Percentiles rank a stretch among this genome's conserved stretches.
These are phyloP conservation scores for Syngnathus typhle DNA, from an alignment of 2,113 vertebrate species.

Conservation along the genomic window DNA sequence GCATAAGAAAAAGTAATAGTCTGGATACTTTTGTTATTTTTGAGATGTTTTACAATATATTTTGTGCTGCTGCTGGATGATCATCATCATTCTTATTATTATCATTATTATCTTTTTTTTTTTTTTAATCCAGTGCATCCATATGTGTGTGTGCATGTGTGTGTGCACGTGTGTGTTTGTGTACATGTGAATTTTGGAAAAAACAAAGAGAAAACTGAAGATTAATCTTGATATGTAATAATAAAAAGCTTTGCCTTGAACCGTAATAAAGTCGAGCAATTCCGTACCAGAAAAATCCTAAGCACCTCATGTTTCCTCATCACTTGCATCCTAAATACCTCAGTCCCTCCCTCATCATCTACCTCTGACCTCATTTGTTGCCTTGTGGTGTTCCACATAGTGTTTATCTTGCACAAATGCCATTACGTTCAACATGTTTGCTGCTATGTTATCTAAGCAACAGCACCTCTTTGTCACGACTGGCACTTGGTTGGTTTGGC, in stretches of 20 bases:
- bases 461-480: conserved; percentile 32
- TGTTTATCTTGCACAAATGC: conserved; percentile 24
- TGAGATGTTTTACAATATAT: background rate
- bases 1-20: background rate
- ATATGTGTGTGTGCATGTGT: too few species aligned
- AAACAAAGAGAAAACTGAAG: too few species aligned
- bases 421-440: conserved; percentile 40
- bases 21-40: background rate
- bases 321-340: conserved; percentile 43
- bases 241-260: conserved; percentile 33
- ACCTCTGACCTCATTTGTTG: conserved; percentile 58
- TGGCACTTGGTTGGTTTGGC: background rate
- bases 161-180: background rate
- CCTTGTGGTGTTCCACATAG: conserved; percentile 49
- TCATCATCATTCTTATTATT: too few species aligned
- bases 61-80: too few species aligned
- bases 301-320: conserved; percentile 44
- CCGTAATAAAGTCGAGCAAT: conserved; percentile 6
- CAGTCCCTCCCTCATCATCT: conserved; percentile 53
- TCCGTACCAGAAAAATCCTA: conserved; percentile 49
- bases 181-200: background rate
- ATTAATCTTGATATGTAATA: conserved; percentile 20
- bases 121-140: too few species aligned
- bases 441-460: conserved; percentile 40
- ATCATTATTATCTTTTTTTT: too few species aligned